These are phyloP conservation scores for Phengaris arion DNA, from an alignment of 2,888 invertebrate species.

Conservation along the genomic window DNA sequence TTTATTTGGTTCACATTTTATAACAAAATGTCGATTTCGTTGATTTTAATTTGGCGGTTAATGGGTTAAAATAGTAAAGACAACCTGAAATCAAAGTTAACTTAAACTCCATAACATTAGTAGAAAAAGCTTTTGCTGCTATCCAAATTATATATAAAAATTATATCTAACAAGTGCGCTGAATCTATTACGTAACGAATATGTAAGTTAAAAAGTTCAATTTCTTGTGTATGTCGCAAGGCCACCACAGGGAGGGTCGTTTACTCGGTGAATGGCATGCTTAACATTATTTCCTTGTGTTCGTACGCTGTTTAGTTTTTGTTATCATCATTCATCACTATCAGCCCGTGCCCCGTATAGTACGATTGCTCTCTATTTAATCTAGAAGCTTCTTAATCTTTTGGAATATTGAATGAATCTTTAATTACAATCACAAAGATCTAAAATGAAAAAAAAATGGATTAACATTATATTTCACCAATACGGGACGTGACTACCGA, in stretches of 20 bases:
- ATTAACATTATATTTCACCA: too few relatives aligned
- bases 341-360: not conserved
- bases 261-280: constrained; percentile 21
- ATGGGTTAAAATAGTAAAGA: too few relatives aligned
- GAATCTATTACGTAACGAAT: constrained; percentile 1
- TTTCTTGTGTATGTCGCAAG: constrained; percentile 26
- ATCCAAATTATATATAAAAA: not conserved
- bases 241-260: constrained; percentile 31
- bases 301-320: constrained; percentile 11
- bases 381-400: not conserved
- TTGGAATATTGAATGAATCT: not conserved
- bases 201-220: not conserved
- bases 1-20: too few relatives aligned
- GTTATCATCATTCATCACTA: constrained; percentile 3
- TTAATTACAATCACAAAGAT: too few relatives aligned
- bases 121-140: too few relatives aligned
- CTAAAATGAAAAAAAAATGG: too few relatives aligned
- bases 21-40: too few relatives aligned
- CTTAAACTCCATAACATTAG: too few relatives aligned
- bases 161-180: not conserved
- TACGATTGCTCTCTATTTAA: not conserved
- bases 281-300: constrained; percentile 21
- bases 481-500: too few relatives aligned
- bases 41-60: too few relatives aligned
- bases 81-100: too few relatives aligned